phyloP scores from a whole-genome alignment of 2,797 vertebrate genomes.

The Neopelma chrysocephalum region DNA sequence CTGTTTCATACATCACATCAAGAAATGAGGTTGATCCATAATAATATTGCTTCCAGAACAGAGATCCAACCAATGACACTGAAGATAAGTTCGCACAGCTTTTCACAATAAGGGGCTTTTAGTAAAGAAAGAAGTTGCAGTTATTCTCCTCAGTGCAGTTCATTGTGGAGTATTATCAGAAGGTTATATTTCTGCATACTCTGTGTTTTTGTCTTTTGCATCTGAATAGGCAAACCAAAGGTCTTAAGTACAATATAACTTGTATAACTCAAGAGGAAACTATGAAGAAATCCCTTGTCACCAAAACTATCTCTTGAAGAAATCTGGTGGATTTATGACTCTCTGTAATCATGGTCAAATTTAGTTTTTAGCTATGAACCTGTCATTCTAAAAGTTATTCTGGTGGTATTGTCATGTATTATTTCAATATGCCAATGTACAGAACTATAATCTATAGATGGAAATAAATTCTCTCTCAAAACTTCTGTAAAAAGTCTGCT shows the following conservation, averaged over 20 bases:
- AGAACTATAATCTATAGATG: neutral
- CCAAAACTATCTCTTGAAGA: neutral
- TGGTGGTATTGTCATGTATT: neutral
- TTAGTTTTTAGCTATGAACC: neutral
- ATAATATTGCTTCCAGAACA: neutral
- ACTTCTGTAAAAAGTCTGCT: neutral
- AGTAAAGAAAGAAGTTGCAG: neutral
- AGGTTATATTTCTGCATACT: neutral
- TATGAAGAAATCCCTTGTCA: slow-evolving; percentile 21
- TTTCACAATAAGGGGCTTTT: neutral
- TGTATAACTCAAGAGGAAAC: neutral
- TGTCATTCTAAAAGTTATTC: slow-evolving; percentile 17
- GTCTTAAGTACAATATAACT: neutral
- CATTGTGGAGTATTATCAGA: neutral
- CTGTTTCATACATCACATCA: neutral
- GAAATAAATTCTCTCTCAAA: neutral
- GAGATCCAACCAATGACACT: neutral
- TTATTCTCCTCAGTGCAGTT: neutral
- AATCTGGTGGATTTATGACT: neutral
- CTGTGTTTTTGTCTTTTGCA: neutral
- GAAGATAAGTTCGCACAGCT: neutral
- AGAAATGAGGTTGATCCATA: neutral
- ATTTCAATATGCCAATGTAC: slow-evolving; percentile 3
- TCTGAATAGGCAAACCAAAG: neutral
- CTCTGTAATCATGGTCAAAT: neutral